Evolutionary conservation across 1,140 invertebrate genomes (phyloP).

Genomic region (Phthorimaea operculella): DNA sequence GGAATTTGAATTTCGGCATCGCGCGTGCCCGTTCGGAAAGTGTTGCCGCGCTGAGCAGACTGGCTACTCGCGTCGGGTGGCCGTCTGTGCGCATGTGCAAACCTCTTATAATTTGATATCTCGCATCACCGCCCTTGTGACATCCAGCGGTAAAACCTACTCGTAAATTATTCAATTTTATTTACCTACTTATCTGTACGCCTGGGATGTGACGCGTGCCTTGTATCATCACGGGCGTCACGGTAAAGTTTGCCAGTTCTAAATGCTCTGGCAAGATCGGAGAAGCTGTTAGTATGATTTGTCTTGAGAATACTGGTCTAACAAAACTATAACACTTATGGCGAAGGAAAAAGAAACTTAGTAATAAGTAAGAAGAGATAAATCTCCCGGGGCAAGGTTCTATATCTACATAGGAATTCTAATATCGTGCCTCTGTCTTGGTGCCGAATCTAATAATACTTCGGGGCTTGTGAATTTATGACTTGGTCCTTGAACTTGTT

Average conservation of each 20-base stretch:
- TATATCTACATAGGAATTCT: not conserved
- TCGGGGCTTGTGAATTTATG: not conserved
- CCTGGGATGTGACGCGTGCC: too few species aligned
- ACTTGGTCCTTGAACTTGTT: not conserved
- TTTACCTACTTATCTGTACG: constrained; percentile 37
- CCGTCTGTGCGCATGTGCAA: constrained; percentile 46
- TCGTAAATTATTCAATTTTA: constrained; percentile 59
- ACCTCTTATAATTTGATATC: constrained; percentile 63
- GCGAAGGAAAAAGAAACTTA: too few species aligned
- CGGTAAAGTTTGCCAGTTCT: too few species aligned
- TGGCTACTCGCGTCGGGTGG: constrained; percentile 34
- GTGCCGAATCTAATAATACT: not conserved
- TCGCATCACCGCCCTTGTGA: constrained; percentile 55
- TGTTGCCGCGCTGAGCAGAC: constrained; percentile 45
- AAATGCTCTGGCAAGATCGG: too few species aligned
- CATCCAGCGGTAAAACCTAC: constrained; percentile 53
- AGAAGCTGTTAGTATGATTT: too few species aligned
- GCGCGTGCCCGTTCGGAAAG: constrained; percentile 40
- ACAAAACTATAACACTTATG: too few species aligned
- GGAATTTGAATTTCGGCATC: constrained; percentile 32
- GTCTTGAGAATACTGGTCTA: too few species aligned
- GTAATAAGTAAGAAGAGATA: too few species aligned
- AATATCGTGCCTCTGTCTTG: not conserved
- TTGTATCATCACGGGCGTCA: too few species aligned
- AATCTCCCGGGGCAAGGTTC: too few species aligned